A percentile compares a stretch with the other conserved stretches of the same genome.
Evolutionary conservation across 2,888 invertebrate species (phyloP).

Genomic region (Neoitamus cyanurus): DNA sequence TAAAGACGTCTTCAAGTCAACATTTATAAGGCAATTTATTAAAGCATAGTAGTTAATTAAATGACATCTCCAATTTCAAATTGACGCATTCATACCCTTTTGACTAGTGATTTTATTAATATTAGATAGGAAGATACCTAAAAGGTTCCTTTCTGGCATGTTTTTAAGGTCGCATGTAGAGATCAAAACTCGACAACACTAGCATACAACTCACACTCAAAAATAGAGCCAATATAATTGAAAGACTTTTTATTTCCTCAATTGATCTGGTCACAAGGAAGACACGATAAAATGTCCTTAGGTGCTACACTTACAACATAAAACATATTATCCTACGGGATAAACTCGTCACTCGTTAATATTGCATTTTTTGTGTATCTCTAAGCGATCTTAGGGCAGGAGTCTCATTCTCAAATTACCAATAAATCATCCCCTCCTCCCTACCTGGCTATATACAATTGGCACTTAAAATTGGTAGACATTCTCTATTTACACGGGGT

Average conservation of each 20-base stretch:
- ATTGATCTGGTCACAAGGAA: neutral
- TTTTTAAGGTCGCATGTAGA: too few relatives aligned
- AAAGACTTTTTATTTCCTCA: slow-evolving; percentile 9
- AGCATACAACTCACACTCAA: too few relatives aligned
- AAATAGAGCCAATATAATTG: neutral
- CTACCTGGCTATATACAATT: slow-evolving; percentile 41
- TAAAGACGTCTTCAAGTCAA: too few relatives aligned
- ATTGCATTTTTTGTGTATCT: slow-evolving; percentile 51
- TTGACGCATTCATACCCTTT: too few relatives aligned
- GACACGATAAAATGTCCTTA: slow-evolving; percentile 5
- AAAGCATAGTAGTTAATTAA: too few relatives aligned
- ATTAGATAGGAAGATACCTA: too few relatives aligned
- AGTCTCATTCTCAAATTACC: neutral
- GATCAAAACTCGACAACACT: neutral
- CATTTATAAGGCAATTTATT: too few relatives aligned
- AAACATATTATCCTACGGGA: neutral
- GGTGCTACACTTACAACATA: neutral
- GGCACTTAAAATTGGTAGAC: slow-evolving; percentile 47
- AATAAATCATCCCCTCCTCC: neutral
- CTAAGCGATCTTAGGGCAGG: neutral
- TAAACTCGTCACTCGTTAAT: slow-evolving; percentile 51
- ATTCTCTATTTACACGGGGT: slow-evolving; percentile 15
- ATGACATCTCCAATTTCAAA: too few relatives aligned
- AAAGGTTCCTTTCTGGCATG: too few relatives aligned
- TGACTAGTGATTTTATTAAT: too few relatives aligned